A percentile compares a stretch with the other conserved stretches of the same genome.
Evolutionary conservation across 1,140 invertebrate species (phyloP).

Genomic region (Andricus grossulariae): DNA sequence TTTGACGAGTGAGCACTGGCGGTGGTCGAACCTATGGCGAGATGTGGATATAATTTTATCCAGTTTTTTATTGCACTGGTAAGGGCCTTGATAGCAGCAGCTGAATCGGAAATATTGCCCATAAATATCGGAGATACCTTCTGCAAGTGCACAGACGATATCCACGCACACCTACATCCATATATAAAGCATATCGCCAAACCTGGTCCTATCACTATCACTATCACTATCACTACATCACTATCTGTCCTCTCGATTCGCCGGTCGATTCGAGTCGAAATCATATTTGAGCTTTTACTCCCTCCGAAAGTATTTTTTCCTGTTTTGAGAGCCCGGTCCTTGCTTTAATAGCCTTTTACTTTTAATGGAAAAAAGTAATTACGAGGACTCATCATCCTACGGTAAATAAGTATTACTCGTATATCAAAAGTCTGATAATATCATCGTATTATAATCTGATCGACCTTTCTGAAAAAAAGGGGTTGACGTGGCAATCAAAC

Average conservation of each 20-base stretch:
- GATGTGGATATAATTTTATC: slow-evolving; percentile 75
- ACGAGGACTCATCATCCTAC: background rate
- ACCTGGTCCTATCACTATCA: slow-evolving; percentile 31
- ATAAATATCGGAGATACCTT: slow-evolving; percentile 75
- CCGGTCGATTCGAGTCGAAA: slow-evolving; percentile 21
- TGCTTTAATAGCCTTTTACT: slow-evolving; percentile 19
- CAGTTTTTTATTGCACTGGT: slow-evolving; percentile 75
- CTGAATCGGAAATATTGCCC: slow-evolving; percentile 76
- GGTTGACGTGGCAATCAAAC: too few species aligned
- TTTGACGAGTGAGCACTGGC: slow-evolving; percentile 65
- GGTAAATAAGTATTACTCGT: too few species aligned
- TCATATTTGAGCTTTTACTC: slow-evolving; percentile 32
- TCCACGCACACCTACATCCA: slow-evolving; percentile 46
- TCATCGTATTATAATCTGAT: too few species aligned
- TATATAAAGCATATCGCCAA: slow-evolving; percentile 9
- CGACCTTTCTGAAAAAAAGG: too few species aligned
- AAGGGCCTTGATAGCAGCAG: slow-evolving; percentile 74
- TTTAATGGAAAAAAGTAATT: slow-evolving; percentile 30
- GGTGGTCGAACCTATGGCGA: slow-evolving; percentile 66
- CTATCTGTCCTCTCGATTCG: slow-evolving; percentile 30
- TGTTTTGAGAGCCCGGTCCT: slow-evolving; percentile 12
- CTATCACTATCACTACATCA: slow-evolving; percentile 5
- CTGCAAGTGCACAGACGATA: slow-evolving; percentile 16
- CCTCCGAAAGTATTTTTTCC: slow-evolving; percentile 18
- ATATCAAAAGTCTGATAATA: too few species aligned